Conservation (phyloP, 2,888 invertebrate genomes). For the Apodemia duryi region DNA sequence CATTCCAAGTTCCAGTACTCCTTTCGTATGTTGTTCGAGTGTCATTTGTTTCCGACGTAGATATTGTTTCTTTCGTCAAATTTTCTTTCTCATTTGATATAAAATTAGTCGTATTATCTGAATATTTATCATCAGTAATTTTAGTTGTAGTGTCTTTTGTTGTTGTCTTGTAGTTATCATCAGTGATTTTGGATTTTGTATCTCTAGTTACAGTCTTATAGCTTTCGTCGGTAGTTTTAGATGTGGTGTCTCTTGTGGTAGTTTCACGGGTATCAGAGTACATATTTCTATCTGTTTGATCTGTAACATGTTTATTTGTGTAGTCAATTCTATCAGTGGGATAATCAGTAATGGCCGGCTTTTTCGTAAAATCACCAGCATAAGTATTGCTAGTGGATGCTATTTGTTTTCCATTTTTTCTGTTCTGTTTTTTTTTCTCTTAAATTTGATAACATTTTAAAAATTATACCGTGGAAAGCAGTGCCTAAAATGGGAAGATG, state of each 20-base stretch:
- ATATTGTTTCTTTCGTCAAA: conserved; percentile 60
- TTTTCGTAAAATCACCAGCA: conserved; percentile 65
- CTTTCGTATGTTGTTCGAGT: conserved; percentile 65
- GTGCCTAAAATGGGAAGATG: too few relatives aligned
- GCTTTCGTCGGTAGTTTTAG: conserved; percentile 46
- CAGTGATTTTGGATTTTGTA: conserved; percentile 3
- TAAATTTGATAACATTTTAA: too few relatives aligned
- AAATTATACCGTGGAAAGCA: too few relatives aligned
- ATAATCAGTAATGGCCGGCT: conserved; percentile 61
- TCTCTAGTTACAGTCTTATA: conserved; percentile 31
- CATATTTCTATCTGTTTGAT: conserved; percentile 44
- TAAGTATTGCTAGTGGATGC: conserved; percentile 67
- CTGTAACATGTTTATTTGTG: conserved; percentile 45
- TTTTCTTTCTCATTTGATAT: conserved; percentile 70
- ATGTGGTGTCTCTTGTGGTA: conserved; percentile 45
- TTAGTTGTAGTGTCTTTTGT: conserved; percentile 46
- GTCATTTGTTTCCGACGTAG: conserved; percentile 59
- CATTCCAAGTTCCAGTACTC: conserved; percentile 78
- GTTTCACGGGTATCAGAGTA: conserved; percentile 27
- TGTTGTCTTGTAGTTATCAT: conserved; percentile 24
- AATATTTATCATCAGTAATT: conserved; percentile 47
- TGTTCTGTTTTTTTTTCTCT: too few relatives aligned
- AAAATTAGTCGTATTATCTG: conserved; percentile 56
- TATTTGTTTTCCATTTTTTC: conserved; percentile 49
- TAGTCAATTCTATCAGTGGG: conserved; percentile 46